Base-by-base conservation (phyloP, 2,888 invertebrate species). In the Troglohyphantes excavatus region DNA sequence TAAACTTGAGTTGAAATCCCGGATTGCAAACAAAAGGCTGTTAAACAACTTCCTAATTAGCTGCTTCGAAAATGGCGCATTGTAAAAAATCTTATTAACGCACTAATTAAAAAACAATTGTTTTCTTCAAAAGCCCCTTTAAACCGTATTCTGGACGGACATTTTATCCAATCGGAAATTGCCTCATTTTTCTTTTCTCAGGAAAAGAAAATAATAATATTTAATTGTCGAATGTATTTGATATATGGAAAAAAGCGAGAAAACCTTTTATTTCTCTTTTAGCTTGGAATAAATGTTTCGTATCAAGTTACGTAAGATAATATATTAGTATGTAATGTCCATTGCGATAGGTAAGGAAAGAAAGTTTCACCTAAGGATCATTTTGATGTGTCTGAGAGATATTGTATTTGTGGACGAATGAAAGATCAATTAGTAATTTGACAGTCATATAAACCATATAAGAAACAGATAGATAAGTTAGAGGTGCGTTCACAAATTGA, bases 61-160 rank as follows among this genome's bases (percentile, higher is more conserved):
- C 43, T 26, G 43, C 78, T 63, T 65, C 23, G 61, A 78, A 78
- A 65, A 78, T 11, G 23, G 65, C 39, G 23, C 26, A 19, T 39
- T 23, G 43, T 33, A 78, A 78, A 78, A 78, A 78, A 65, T 78
- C 23, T 65, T 39, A 78, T 63, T 65, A 78, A 26, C 78, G 26
- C 13, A 29, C 78, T 78, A 78, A 78, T 78, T 78, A 78, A 65
- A 78, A 65, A 39, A 63, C 78, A 78, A 65, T 78, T 65, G 65
- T 26, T 78, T 78, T 26, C 26, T 78, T 78, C 43, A 39, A 78
- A 78, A 78, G 43, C 2, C 7, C 63, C 23, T 53, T 33, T 53
- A 53, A 53, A 17, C n/a, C 5, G 17, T 53, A 53, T 46, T 72
- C 26, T 39, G n/a, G 26, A 43, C 21, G 13, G 23, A 72, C 6